phyloP scores from a whole-genome alignment of 2,797 vertebrate genomes.

The Mus spretus region DNA sequence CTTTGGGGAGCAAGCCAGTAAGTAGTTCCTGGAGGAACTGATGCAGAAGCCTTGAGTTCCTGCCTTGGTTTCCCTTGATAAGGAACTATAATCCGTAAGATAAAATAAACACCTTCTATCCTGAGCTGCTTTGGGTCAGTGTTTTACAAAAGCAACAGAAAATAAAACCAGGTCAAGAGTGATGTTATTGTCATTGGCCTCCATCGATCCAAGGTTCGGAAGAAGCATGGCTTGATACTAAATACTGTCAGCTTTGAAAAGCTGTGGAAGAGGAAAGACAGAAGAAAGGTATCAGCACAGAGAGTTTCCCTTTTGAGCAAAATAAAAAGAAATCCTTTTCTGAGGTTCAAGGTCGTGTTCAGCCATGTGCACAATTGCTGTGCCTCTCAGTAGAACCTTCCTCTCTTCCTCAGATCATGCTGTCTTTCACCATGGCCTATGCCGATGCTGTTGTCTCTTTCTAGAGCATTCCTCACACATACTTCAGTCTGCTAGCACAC shows the following conservation, averaged over 20 bases:
- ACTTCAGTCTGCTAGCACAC: not conserved
- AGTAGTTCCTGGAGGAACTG: not conserved
- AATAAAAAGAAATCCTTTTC: no score
- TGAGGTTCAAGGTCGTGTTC: accelerated
- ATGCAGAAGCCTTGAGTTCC: not conserved
- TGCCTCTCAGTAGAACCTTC: accelerated
- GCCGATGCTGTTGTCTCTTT: no score
- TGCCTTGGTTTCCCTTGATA: not conserved
- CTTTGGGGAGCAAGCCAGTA: not conserved
- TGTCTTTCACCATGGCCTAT: not conserved
- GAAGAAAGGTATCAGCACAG: not conserved
- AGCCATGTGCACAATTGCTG: accelerated
- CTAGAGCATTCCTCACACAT: not conserved
- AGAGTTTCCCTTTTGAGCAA: not conserved
- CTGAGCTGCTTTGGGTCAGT: not conserved
- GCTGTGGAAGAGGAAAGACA: not conserved
- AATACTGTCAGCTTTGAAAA: not conserved
- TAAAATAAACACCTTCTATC: not conserved
- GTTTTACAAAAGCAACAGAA: not conserved
- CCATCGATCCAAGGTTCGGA: not conserved
- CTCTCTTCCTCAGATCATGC: not conserved
- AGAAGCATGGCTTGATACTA: not conserved
- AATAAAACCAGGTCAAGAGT: not conserved
- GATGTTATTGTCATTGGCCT: not conserved
- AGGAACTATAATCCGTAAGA: not conserved